Evolutionary conservation across 2,888 invertebrate species (phyloP).

Genomic region (Leucophenga montana): DNA sequence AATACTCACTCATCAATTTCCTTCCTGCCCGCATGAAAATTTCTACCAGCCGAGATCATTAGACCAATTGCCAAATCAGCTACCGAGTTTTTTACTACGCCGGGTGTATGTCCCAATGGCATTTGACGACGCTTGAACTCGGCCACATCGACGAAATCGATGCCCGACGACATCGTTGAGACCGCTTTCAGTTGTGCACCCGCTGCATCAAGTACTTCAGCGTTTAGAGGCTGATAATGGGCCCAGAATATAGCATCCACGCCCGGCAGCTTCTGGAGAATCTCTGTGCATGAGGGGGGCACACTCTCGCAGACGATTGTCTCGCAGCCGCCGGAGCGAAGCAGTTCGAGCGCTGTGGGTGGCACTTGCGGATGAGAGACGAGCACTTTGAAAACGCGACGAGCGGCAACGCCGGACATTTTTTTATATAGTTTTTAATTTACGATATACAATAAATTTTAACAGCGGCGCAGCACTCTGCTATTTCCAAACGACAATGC

Average conservation of each 20-base stretch:
- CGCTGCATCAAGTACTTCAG: conserved; percentile 68
- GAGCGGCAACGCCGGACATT: conserved; percentile 45
- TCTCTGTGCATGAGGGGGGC: conserved; percentile 65
- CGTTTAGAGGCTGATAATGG: conserved; percentile 67
- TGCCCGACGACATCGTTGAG: conserved; percentile 89
- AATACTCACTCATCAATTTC: conserved; percentile 76
- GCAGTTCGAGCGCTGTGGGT: conserved; percentile 77
- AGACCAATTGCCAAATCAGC: conserved; percentile 89
- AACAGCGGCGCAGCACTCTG: too few relatives aligned
- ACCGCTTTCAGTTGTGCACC: conserved; percentile 82
- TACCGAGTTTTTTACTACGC: conserved; percentile 83
- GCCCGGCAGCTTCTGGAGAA: conserved; percentile 64
- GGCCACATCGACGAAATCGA: conserved; percentile 85
- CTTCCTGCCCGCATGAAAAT: conserved; percentile 83
- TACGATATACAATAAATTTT: too few relatives aligned
- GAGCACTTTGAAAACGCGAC: conserved; percentile 74
- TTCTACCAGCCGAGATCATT: conserved; percentile 82
- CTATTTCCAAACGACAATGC: too few relatives aligned
- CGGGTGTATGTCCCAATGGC: conserved; percentile 84
- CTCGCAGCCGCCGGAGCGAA: conserved; percentile 75
- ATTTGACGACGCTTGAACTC: conserved; percentile 82
- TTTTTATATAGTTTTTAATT: too few relatives aligned
- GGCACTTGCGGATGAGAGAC: conserved; percentile 82
- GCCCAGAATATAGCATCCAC: conserved; percentile 72
- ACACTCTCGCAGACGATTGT: conserved; percentile 64